Base-by-base conservation (phyloP, 2,113 vertebrate genomes). In the Brienomyrus brachyistius region DNA sequence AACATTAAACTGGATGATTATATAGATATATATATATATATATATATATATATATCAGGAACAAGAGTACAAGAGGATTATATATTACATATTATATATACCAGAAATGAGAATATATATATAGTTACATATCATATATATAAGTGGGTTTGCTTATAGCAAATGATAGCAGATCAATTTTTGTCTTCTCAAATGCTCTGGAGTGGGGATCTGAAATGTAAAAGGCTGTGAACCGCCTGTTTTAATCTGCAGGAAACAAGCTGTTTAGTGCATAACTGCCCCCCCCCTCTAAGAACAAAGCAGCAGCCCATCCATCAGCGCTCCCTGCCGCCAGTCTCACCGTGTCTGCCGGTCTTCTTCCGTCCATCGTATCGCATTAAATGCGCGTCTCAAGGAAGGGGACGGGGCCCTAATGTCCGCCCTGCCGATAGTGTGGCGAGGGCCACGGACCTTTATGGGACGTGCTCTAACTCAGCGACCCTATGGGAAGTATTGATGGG, bases 401-500 rank as follows among this genome's bases (percentile, higher is more conserved):
- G 82, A 48, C 8, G 0, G 23, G 62, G 5, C 23, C 91, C 88
- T 31, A 17, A 91, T 54, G 92, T 80, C 89, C 83, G 90, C 91
- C 91, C 94, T 92, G 94, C 92, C 91, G 90, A 87, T 2, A 27
- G 50, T 89, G 94, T 95, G 91, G 89, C 93, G 92, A 92, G 93
- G 94, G 91, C 91, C 91, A 62, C 92, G 86, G 27, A 90, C 92
- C 92, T 15, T 90, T 35, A n/a, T 87, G 86, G 87, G 92, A 91
- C 74, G 85, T 56, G 90, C 90, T 54, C 91, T 88, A 1, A 85
- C 87, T 48, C 0, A 40, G 47, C 83, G 90, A 17, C 74, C 90
- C 51, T 89, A 52, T 74, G 27, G 66, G 88, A 2, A 31, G 40
- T 47, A 48, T 43, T 5, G 48, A 80, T n/a, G 17, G 15, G 8